Evolutionary conservation across 1,140 invertebrate species (phyloP).

Genomic region (Drosophila baimaii): DNA sequence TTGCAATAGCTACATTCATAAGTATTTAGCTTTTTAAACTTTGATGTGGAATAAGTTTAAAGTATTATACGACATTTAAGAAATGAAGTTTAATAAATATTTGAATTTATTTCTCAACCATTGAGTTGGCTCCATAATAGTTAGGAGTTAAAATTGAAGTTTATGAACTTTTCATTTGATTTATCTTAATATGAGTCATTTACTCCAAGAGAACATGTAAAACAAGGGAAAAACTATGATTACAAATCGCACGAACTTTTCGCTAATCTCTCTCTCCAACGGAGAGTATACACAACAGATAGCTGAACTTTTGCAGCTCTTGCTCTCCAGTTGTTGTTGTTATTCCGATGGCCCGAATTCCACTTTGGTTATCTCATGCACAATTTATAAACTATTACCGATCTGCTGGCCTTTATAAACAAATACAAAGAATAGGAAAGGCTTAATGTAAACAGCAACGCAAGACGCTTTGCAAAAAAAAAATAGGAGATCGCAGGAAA

Average conservation of each 20-base stretch:
- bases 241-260: not conserved
- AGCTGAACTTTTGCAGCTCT: conserved; percentile 6
- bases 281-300: conserved; percentile 24
- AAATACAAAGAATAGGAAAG: conserved; percentile 20
- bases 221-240: not conserved
- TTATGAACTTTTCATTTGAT: too few relatives aligned
- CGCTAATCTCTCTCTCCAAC: not conserved
- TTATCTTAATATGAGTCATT: not conserved
- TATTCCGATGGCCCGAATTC: conserved; percentile 5
- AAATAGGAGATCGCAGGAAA: not conserved
- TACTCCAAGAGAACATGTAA: not conserved
- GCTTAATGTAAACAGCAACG: conserved; percentile 22
- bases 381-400: not conserved
- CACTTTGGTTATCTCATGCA: not conserved
- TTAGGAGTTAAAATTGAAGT: too few relatives aligned
- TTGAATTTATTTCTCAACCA: too few relatives aligned
- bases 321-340: not conserved
- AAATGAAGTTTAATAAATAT: too few relatives aligned
- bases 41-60: too few relatives aligned
- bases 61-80: too few relatives aligned
- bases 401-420: conserved; percentile 7
- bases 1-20: too few relatives aligned
- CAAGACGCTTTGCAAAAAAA: conserved; percentile 25
- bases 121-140: too few relatives aligned
- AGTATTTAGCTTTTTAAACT: too few relatives aligned